Evolutionary conservation across 2,797 vertebrate species (phyloP), one percentile per base, ranked within the genome.

Genomic region (Schizopygopsis malacanthus): DNA sequence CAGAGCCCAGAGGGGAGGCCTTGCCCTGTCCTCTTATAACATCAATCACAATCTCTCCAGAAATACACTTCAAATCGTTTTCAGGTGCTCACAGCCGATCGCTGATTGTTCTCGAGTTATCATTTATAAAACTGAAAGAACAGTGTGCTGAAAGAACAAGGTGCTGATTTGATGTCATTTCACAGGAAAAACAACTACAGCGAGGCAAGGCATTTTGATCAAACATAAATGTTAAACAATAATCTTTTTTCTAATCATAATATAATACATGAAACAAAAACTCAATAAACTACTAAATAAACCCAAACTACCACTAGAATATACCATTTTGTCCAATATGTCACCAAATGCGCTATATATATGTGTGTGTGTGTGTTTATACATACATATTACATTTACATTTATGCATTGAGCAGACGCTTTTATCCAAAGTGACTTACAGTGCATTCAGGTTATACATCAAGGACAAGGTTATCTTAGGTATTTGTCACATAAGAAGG

Each of bases 41-140:
- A 92, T 93, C 92, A 90, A 91, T 93, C 91, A 91, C 91, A 93
- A 91, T 91, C 90, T 85, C 91, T 79, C 79, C 45, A 79, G 65
- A 79, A 54, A 43, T 70, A 16, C 16, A 3, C 61, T 11, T 69
- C 3, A 67, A 67, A 52, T 54, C 22, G 61, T 41, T 79, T 56
- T 54, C n/a, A 39, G 33, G 87, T 84, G 86, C 82, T 89, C 28
- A 54, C 52, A 88, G 78, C 84, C 86, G 92, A 90, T 90, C 81
- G 75, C 83, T 91, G 81, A 37, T 81, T 75, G 87, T 86, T 90
- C 85, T 86, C 83, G 39, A 65, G 69, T 86, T 88, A 87, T 85
- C 81, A 84, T 88, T 89, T 84, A 84, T 71, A 89, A 91, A 90
- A 77, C 25, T 63, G 18, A 65, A 65, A 50, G 18, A 75, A 28